Evolutionary conservation across 2,888 invertebrate genomes (phyloP), one percentile per base, ranked within the genome.

Genomic region (Labia minor): DNA sequence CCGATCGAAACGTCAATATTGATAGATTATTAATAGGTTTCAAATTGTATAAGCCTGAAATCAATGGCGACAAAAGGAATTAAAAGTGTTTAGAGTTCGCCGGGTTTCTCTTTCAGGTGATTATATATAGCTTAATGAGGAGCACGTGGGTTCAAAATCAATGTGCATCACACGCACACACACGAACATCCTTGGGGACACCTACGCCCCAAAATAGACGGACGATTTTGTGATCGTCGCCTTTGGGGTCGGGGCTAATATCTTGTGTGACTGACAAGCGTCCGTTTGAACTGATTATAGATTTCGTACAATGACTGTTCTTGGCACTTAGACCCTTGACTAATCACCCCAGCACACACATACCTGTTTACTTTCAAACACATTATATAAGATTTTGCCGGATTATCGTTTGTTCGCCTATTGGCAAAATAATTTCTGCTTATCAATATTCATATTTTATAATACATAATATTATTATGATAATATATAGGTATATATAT

Each of bases 241-340:
- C 49, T 49, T 49, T 16, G 49, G 49, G 26, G 26, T 26, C 26
- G 26, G 26, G 26, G 26, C 26, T 26, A 26, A 26, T 26, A 26
- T 49, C 49, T 49, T 16, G 16, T 49, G n/a, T 49, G 49, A 49
- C 49, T 49, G 49, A 49, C 49, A 49, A 49, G 49, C 49, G 49
- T n/a, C 49, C 49, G 49, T 49, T 49, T 11, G 49, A 49, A 49
- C 16, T 49, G 49, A 49, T 49, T 49, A 49, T 26, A 49, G 49
- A 11, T 49, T 16, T 16, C 49, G 16, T 8, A 49, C 49, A 49
- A 49, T 49, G 49, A 49, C 49, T 49, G 49, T 16, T 49, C 49
- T 49, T 49, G 49, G 49, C 49, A 49, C 49, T 49, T 49, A 49
- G 49, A 49, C n/a, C 49, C 49, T 49, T 49, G 49, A 49, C 49